Evolutionary conservation across 2,797 vertebrate species (phyloP).

Genomic region (Thaleichthys pacificus): DNA sequence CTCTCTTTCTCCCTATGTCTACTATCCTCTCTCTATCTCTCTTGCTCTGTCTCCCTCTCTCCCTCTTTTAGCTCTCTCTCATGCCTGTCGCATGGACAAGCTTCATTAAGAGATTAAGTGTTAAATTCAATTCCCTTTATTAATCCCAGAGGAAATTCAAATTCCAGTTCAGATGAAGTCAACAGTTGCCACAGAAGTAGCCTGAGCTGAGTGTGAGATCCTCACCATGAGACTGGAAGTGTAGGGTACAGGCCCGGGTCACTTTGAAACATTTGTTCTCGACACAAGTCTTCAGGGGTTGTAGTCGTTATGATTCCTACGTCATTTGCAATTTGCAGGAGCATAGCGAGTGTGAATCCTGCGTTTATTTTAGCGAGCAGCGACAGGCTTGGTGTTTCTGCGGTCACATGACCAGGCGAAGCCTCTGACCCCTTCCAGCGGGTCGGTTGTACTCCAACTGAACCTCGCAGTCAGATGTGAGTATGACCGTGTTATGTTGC

Average conservation of each 20-base stretch:
- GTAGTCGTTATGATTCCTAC: too few species aligned
- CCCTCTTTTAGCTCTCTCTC: background rate
- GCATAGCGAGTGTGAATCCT: too few species aligned
- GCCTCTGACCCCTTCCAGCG: background rate
- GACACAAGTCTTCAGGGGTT: too few species aligned
- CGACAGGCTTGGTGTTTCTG: background rate
- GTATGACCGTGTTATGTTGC: background rate
- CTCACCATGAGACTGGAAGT: background rate
- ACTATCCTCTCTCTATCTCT: background rate
- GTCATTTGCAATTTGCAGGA: too few species aligned
- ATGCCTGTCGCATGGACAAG: background rate
- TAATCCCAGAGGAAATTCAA: too few species aligned
- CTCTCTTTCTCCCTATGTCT: background rate
- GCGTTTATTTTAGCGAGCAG: too few species aligned
- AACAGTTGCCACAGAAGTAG: constrained; percentile 13
- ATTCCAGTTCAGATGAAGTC: constrained; percentile 8
- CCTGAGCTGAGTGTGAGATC: background rate
- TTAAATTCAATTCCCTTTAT: background rate
- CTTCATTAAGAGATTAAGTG: constrained; percentile 24
- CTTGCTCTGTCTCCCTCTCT: background rate
- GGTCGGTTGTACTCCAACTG: background rate
- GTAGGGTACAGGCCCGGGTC: background rate
- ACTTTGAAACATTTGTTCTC: too few species aligned
- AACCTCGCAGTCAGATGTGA: background rate
- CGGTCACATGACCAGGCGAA: background rate